A percentile compares a stretch with the other conserved stretches of the same genome.
Evolutionary conservation across 2,113 vertebrate genomes (phyloP).

Genomic region (Hiodon tergisus): DNA sequence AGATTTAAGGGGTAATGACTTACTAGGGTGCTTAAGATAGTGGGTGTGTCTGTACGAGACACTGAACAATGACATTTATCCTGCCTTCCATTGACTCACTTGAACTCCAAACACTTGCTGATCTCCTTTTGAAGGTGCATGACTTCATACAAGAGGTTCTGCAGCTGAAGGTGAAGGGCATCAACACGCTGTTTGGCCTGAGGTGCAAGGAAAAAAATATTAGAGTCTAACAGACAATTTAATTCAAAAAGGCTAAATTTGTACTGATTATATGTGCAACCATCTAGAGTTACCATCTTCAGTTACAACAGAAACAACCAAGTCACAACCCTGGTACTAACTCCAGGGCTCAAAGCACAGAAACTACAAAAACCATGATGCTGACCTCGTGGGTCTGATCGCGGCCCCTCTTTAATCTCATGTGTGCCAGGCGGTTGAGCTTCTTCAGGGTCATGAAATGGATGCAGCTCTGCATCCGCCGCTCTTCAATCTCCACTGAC

Average conservation of each 20-base stretch:
- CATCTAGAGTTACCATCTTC: too few relatives aligned
- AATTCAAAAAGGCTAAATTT: too few relatives aligned
- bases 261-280: too few relatives aligned
- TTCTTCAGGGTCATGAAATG: slow-evolving; percentile 97
- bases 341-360: background rate
- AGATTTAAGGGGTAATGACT: background rate
- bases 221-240: too few relatives aligned
- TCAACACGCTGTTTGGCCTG: slow-evolving; percentile 95
- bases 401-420: slow-evolving; percentile 86
- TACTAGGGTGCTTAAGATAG: background rate
- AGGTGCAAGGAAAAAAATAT: background rate
- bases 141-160: slow-evolving; percentile 94
- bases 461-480: slow-evolving; percentile 80
- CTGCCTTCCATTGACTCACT: slow-evolving; percentile 65
- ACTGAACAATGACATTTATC: background rate
- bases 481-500: slow-evolving; percentile 80
- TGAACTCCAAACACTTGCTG: slow-evolving; percentile 96
- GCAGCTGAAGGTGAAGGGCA: slow-evolving; percentile 91
- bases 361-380: background rate
- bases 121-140: slow-evolving; percentile 99
- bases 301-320: too few relatives aligned
- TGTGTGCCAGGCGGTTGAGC: slow-evolving; percentile 92
- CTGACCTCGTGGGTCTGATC: slow-evolving; percentile 94
- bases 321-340: background rate
- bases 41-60: background rate